Evolutionary conservation across 2,888 invertebrate species (phyloP), one percentile per base, ranked within the genome.

Genomic region (Drosophila histrio): DNA sequence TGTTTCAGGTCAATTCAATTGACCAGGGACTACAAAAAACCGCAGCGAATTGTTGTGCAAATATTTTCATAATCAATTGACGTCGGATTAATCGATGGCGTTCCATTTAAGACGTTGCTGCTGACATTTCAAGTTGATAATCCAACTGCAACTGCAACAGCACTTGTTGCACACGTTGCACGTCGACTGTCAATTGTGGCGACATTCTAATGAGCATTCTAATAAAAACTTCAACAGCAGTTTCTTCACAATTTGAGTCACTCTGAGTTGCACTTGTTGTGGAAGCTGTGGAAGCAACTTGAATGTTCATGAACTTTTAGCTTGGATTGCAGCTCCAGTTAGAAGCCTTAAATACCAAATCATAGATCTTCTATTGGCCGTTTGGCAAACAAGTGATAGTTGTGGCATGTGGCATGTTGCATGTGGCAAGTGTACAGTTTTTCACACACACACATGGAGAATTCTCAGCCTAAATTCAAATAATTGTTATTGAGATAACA

Each of bases 201-300:
- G 72, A 75, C 86, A 82, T 82, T 81, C 77, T 84, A 81, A 81
- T 84, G 81, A 81, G 85, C 76, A 53, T 44, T 28, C 28, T 36
- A 22, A 1, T n/a, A n/a, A n/a, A n/a, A n/a, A n/a, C 5, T 2
- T 15, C 3, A 1, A 24, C 11, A n/a, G 19, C 9, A 13, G 13
- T 22, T 22, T 38, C 19, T 21, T 39, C 24, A 11, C 17, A 22
- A 21, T 8, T 8, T 26, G 26, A 26, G n/a, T n/a, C 4, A 36
- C 34, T n/a, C 44, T 53, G 49, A 38, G 46, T 30, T 38, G 8
- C 41, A 64, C 44, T 52, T 83, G 70, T 53, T 66, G 72, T 69
- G 61, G 60, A 65, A n/a, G n/a, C n/a, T n/a, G 72, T 72, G 64
- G 47, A 53, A 38, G 57, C 65, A 69, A 64, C 73, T 77, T 77